Evolutionary conservation across 2,888 invertebrate genomes (phyloP), one percentile per base, ranked within the genome.

Genomic region (Rotaria macrura): DNA sequence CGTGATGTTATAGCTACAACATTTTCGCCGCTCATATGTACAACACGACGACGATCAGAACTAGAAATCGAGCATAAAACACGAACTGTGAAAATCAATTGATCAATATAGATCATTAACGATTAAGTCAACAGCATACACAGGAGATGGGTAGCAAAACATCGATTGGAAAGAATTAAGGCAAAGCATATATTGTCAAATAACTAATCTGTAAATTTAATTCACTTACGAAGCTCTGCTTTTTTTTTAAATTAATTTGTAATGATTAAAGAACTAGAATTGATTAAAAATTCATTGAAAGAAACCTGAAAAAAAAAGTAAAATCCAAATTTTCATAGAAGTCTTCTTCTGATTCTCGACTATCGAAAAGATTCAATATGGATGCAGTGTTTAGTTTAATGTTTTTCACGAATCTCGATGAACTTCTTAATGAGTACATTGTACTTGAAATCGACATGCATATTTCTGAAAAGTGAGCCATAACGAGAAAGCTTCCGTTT

Each of bases 1-100:
- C 89, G 89, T n/a, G 89, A 89, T 0, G 90, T 90, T 65, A 89
- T 88, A 23, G 89, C 89, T 12, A 91, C 89, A 79, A 89, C 86
- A 49, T 88, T 87, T 25, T 89, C 88, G 20, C 90, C 90, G 87
- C 89, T 89, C 83, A 90, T 90, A 88, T 90, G 89, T 55, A 90
- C 87, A 9, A 90, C 89, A 85, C 90, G 88, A 74, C 89, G 88
- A 38, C 87, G 87, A 87, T 90, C 89, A 52, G 89, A 88, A 74
- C 90, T 90, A 87, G 5, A 65, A 17, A 34, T 20, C 23, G 6
- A 20, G 23, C 20, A 23, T 3, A 52, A 65, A 17, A 5, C 2
- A 20, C 14, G 29, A 29, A n/a, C 29, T 17, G 17, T 65, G n/a
- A 0, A 1, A n/a, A 57, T 57, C 23, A 9, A 57, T 57, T 29